Base-by-base conservation (phyloP, 2,113 vertebrate species). In the Zingel zingel region DNA sequence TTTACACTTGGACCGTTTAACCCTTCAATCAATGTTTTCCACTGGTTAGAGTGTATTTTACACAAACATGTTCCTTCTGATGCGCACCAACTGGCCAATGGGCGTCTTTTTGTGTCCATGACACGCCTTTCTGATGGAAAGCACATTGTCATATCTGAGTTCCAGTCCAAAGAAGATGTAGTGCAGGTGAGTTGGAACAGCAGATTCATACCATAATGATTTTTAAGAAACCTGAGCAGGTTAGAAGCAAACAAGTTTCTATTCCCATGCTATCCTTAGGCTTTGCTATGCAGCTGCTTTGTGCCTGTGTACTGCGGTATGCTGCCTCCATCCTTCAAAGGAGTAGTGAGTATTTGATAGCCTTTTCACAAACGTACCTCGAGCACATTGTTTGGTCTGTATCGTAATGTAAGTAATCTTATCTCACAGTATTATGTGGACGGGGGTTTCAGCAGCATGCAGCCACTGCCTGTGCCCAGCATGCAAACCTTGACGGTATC, bases 201-300 rank as follows among this genome's bases (percentile, higher is more conserved):
- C 21, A 30, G 14, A 8, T 57, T 59, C 21, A 33, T 5, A 21
- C n/a, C 16, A 11, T 14, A 14, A 33, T 64, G 30, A 23, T 57
- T 80, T 7, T 1, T 13, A 27, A 2, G 11, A 62, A 54, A 2
- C 14, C 51, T 10, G 11, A 69, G 11, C 36, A 63, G 11, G 18
- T 33, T 54, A 30, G 23, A 36, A 47, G 6, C 18, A 10, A 19
- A 33, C 14, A 15, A 19, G 0, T 67, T 13, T 23, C n/a, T 16
- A 70, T 39, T 33, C 3, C 14, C 27, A 15, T 68, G 10, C 39
- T 84, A 1, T 92, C 53, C 25, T 5, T 63, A 99, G 97, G 96
- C 96, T 66, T 93, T 99, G 33, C 92, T 97, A 43, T 98, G 98
- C 83, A 97, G 97, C 93, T 99, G 97, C 75, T 98, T 97, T 72